Percentiles rank a stretch among this genome's conserved stretches.
Conservation (phyloP, 2,797 vertebrate genomes). For the Halcyon chelicuti region DNA sequence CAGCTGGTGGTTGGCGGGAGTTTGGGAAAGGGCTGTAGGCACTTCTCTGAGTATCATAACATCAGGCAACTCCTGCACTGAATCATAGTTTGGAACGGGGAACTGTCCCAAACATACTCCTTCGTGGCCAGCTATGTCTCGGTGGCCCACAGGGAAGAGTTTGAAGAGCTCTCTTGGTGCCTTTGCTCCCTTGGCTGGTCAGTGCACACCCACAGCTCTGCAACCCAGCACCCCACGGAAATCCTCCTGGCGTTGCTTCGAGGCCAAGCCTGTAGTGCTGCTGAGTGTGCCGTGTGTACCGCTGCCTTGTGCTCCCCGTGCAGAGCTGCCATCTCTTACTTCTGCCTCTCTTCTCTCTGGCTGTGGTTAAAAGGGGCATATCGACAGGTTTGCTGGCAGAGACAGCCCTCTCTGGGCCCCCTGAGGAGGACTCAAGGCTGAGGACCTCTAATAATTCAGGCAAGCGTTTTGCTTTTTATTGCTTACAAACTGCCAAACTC, state of each 20-base stretch:
- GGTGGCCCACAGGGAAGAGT: accelerated
- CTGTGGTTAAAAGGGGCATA: neutral
- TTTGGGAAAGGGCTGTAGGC: neutral
- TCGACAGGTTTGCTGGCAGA: neutral
- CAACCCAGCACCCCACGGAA: neutral
- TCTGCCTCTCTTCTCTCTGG: neutral
- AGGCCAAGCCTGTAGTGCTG: neutral
- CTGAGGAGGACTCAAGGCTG: neutral
- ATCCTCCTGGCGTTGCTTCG: accelerated
- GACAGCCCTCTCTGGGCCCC: neutral
- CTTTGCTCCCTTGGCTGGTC: neutral
- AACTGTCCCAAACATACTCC: neutral
- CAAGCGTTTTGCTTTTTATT: neutral
- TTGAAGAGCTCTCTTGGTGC: neutral
- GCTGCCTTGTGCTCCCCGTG: accelerated
- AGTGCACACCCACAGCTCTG: accelerated
- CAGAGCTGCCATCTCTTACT: neutral
- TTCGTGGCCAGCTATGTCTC: neutral
- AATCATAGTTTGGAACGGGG: neutral
- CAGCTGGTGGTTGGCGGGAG: neutral
- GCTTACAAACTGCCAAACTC: neutral
- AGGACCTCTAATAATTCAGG: neutral
- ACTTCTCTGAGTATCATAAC: neutral
- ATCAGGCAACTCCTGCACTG: neutral
- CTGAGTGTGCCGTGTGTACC: neutral